Percentiles rank a stretch among this genome's conserved stretches.
phyloP scores from a whole-genome alignment of 2,888 invertebrate genomes.

The Meiosimyza platycephala region DNA sequence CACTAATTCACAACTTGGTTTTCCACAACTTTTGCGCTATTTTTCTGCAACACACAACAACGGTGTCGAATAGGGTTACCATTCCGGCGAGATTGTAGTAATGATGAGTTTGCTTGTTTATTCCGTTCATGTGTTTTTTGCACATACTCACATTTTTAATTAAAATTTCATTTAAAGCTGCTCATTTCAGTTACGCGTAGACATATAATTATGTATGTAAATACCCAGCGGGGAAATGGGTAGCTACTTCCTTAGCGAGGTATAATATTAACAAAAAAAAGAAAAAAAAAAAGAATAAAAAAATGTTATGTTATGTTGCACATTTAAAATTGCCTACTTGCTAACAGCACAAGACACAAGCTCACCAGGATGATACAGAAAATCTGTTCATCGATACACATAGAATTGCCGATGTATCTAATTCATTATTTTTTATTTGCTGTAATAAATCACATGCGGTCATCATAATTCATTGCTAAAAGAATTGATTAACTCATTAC shows the following conservation, averaged over 20 bases:
- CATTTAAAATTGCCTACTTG: constrained; percentile 5
- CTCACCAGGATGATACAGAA: background rate
- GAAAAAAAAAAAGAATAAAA: background rate
- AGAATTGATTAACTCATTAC: too few species aligned
- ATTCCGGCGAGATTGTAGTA: constrained; percentile 21
- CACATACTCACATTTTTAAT: constrained; percentile 20
- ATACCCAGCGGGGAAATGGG: too few species aligned
- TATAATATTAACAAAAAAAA: background rate
- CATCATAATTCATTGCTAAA: too few species aligned
- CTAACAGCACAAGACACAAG: background rate
- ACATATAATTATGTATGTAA: too few species aligned
- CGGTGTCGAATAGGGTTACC: constrained; percentile 21
- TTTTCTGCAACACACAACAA: background rate
- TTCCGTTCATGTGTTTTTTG: background rate
- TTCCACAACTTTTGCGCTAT: constrained; percentile 5
- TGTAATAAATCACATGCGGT: too few species aligned
- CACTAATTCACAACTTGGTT: too few species aligned
- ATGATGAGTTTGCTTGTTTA: background rate
- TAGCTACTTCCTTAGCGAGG: too few species aligned
- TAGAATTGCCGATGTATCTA: background rate
- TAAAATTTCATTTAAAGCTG: constrained; percentile 24
- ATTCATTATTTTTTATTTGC: too few species aligned
- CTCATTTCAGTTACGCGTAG: background rate
- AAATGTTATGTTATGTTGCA: background rate
- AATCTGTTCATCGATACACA: background rate